Evolutionary conservation across 23 tunicate species (phyloP).

Genomic region (Trididemnum nubilum): DNA sequence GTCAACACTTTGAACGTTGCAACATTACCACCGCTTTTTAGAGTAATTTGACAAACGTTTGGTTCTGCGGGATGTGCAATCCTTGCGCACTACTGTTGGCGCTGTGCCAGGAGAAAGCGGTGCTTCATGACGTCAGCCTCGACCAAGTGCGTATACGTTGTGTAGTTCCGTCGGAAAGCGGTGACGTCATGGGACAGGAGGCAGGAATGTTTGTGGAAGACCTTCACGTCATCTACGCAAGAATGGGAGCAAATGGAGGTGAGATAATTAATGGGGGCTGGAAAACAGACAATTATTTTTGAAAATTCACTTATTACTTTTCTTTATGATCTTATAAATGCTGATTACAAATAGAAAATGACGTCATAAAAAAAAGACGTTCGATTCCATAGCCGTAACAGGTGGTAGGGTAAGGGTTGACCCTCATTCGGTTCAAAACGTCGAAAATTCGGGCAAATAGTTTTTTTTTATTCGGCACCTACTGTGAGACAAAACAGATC

Average conservation of each 20-base stretch:
- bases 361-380: too few species aligned
- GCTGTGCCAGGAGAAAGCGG: constrained; percentile 89
- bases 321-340: too few species aligned
- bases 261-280: background rate
- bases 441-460: too few species aligned
- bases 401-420: too few species aligned
- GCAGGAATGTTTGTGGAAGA: constrained; percentile 57
- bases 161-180: constrained; percentile 8
- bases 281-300: background rate
- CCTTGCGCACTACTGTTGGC: constrained; percentile 80
- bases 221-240: constrained; percentile 37
- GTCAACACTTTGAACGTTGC: too few species aligned
- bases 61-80: constrained; percentile 83
- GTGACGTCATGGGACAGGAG: constrained; percentile 55
- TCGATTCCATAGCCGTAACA: too few species aligned
- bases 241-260: constrained; percentile 31
- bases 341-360: too few species aligned
- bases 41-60: constrained; percentile 67
- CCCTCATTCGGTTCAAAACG: constrained; percentile 17
- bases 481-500: background rate
- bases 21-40: too few species aligned
- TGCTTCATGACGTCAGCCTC: constrained; percentile 65
- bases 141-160: constrained; percentile 62
- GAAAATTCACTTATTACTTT: too few species aligned
- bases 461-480: constrained; percentile 47